Percentiles rank a stretch among this genome's conserved stretches.
Conservation (phyloP, 2,113 vertebrate genomes). For the Rhea pennata region DNA sequence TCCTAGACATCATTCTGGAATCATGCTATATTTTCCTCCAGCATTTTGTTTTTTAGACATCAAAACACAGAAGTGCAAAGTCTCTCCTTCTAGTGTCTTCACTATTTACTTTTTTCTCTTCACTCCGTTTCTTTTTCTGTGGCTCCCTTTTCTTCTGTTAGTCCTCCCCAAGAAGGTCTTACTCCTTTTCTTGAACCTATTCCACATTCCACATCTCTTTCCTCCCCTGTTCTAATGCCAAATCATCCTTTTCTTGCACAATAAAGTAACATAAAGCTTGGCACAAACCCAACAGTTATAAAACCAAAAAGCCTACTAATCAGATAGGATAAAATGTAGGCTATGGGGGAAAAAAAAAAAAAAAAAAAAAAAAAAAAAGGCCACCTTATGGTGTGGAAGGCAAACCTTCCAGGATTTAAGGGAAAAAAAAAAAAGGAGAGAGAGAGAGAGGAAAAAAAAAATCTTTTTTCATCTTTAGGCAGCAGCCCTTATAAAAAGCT, state of each 20-base stretch:
- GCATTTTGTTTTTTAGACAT: neutral
- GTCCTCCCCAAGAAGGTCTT: neutral
- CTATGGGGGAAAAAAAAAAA: too few species aligned
- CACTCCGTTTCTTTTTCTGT: neutral
- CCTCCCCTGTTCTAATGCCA: neutral
- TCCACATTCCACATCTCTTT: neutral
- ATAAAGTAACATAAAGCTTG: neutral
- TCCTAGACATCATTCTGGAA: neutral
- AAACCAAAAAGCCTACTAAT: neutral
- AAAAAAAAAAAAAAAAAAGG: neutral
- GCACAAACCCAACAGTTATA: neutral
- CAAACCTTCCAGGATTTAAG: neutral
- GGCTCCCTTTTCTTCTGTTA: neutral
- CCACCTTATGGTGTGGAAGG: neutral
- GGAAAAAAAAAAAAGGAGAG: neutral
- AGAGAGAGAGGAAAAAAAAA: too few species aligned
- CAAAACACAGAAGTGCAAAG: neutral
- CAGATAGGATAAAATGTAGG: neutral
- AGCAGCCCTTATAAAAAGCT: neutral
- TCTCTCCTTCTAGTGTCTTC: neutral
- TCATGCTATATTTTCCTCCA: neutral
- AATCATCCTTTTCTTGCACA: neutral
- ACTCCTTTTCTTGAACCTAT: neutral
- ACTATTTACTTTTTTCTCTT: neutral
- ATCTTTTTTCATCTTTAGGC: neutral